These are phyloP conservation scores for Synergus itoensis DNA, from an alignment of 2,888 invertebrate species.

Conservation along the genomic window DNA sequence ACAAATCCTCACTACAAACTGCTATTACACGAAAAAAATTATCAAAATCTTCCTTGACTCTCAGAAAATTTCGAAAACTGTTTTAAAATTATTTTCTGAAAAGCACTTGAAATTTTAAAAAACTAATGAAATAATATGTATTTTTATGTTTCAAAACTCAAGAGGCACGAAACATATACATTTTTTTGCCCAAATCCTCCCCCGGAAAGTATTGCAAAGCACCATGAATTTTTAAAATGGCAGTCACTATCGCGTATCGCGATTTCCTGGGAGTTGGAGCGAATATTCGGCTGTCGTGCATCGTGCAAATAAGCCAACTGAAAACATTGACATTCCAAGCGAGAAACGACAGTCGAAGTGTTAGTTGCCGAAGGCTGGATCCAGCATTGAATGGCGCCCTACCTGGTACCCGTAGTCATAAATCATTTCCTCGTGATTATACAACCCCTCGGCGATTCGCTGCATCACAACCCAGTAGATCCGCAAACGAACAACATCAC, in stretches of 20 bases:
- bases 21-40: no score
- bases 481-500: conserved; percentile 73
- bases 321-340: conserved; percentile 40
- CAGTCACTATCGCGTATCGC: not conserved
- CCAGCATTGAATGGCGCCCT: conserved; percentile 69
- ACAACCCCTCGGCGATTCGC: conserved; percentile 69
- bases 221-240: not conserved
- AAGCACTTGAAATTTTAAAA: no score
- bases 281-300: conserved; percentile 22
- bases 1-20: no score
- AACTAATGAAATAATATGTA: no score
- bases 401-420: conserved; percentile 74
- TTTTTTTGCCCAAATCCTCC: not conserved
- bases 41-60: no score
- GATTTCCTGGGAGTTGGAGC: not conserved
- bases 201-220: not conserved
- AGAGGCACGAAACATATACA: not conserved
- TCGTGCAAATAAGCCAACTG: conserved; percentile 33
- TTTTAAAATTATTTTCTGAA: no score
- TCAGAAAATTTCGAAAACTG: no score
- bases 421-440: conserved; percentile 75
- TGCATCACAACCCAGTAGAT: conserved; percentile 67
- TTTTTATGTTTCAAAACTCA: no score
- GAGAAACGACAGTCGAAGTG: conserved; percentile 42
- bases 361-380: conserved; percentile 30